Conservation (phyloP, 1,140 invertebrate genomes). For the Papilio glaucus region DNA sequence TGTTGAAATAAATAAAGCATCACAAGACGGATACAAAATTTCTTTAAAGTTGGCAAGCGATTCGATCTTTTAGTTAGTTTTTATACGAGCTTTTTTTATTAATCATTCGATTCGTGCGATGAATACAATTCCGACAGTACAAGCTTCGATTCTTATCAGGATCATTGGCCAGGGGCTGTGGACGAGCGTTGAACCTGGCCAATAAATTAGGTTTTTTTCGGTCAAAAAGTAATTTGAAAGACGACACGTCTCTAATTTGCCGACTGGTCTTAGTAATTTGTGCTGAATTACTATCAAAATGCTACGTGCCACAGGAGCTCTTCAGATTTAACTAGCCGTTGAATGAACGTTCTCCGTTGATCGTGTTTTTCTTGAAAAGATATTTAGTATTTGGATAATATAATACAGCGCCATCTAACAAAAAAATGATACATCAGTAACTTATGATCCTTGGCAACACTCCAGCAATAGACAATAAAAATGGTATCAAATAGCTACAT, state of each 20-base stretch:
- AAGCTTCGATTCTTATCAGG: slow-evolving; percentile 30
- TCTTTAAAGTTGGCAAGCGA: not conserved
- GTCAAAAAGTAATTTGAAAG: slow-evolving; percentile 4
- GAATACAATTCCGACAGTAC: not conserved
- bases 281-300: not conserved
- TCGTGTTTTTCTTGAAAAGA: too few relatives aligned
- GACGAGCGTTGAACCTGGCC: slow-evolving; percentile 17
- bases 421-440: too few relatives aligned
- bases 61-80: not conserved
- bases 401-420: too few relatives aligned
- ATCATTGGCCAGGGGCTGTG: slow-evolving; percentile 13
- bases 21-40: not conserved
- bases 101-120: not conserved
- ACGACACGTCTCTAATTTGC: slow-evolving; percentile 20
- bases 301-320: too few relatives aligned
- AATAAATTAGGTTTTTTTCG: slow-evolving; percentile 3
- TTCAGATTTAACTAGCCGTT: too few relatives aligned
- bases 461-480: too few relatives aligned
- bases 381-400: too few relatives aligned
- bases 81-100: slow-evolving; percentile 1
- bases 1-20: not conserved
- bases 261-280: not conserved
- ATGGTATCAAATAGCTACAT: too few relatives aligned
- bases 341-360: too few relatives aligned
- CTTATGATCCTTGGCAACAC: too few relatives aligned